Percentiles rank a stretch among this genome's conserved stretches.
phyloP scores from a whole-genome alignment of 2,113 vertebrate genomes.

The Harpagus bidentatus region DNA sequence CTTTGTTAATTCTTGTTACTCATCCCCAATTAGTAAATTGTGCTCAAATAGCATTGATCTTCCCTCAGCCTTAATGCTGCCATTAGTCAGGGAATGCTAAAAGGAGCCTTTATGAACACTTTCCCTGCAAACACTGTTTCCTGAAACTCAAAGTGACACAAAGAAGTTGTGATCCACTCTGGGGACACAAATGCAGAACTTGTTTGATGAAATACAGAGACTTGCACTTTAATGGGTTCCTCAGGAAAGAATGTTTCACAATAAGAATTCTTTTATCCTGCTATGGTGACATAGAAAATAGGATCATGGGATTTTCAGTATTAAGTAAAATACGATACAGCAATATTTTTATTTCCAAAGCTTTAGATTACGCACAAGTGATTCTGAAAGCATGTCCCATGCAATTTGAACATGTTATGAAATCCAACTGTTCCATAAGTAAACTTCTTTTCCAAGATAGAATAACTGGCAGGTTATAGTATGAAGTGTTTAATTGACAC shows the following conservation, averaged over 20 bases:
- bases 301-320: conserved; percentile 31
- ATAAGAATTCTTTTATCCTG: conserved; percentile 51
- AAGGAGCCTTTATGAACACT: neutral
- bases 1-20: neutral
- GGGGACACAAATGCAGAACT: neutral
- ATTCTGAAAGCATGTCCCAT: conserved; percentile 28
- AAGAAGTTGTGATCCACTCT: conserved; percentile 54
- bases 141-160: conserved; percentile 37
- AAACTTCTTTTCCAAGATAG: neutral
- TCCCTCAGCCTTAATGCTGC: neutral
- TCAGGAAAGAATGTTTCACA: conserved; percentile 41
- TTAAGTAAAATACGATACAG: neutral
- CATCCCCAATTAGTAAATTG: neutral
- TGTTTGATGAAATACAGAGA: neutral
- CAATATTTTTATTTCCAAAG: conserved; percentile 48
- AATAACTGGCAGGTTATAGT: neutral
- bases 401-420: conserved; percentile 15
- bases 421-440: neutral
- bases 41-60: neutral
- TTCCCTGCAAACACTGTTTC: neutral
- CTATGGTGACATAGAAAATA: neutral
- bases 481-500: neutral
- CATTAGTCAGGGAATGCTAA: neutral
- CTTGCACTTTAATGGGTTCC: conserved; percentile 55
- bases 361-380: neutral